Evolutionary conservation across 1,140 invertebrate species (phyloP), one percentile per base, ranked within the genome.

Genomic region (Nephila pilipes): DNA sequence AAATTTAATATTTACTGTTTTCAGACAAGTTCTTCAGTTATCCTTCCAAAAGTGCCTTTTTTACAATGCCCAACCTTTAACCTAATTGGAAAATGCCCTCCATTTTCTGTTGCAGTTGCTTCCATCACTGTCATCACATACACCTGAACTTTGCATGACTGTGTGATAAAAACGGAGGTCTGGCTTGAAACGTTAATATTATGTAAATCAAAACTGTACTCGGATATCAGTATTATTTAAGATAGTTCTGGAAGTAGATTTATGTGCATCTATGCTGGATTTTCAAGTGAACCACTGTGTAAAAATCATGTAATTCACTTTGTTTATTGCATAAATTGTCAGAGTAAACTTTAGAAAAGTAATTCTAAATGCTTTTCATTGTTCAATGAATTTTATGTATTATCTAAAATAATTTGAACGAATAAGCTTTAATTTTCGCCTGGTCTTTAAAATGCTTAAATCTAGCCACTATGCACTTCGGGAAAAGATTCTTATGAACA

Each of bases 11-110:
- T 90, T 85, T 29, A 65, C 80, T 91, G 90, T 91, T 91, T 91
- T 91, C 90, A 85, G 81, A 91, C 90, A 83, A 91, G 90, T 91
- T 91, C 90, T 91, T 91, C 90, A 85, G 90, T 91, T 91, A 63
- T 85, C 80, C 79, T 81, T 80, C 79, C 80, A 91, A 91, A 91
- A 91, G 90, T 91, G 90, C 90, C 90, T 91, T 91, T 91, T 91
- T 91, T 91, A 85, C 32, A 63, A 79, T 89, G 87, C 55, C 88
- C 79, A 91, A 91, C 58, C 90, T 69, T 85, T 65, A 46, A 55
- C n/a, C 57, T 69, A 36, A 29, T 36, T 65, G 87, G 32, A 90
- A 90, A 57, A 55, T 60, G 32, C 46, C 55, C 65, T 81, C 57
- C 55, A 90, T 60, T 25, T 90, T 81, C 55, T 90, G 79, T 89